Percentiles rank a stretch among this genome's conserved stretches.
Conservation (phyloP, 2,113 vertebrate species). For the Crotalus tigris region DNA sequence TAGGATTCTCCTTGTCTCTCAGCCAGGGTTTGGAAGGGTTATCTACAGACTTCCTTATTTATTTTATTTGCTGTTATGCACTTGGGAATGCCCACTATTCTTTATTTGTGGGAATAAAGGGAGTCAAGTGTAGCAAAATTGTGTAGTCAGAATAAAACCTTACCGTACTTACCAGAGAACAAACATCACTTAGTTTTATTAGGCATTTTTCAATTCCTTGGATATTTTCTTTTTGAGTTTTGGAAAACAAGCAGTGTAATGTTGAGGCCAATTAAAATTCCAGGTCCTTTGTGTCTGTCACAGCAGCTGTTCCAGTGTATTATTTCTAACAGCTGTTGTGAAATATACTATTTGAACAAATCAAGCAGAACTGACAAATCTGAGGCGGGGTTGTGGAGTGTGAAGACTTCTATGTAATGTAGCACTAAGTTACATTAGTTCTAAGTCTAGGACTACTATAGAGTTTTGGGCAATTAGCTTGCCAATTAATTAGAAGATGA, state of each 20-base stretch:
- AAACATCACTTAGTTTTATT: constrained; percentile 31
- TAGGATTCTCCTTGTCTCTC: constrained; percentile 44
- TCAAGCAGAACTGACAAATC: constrained; percentile 68
- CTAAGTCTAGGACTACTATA: constrained; percentile 28
- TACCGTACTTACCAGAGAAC: constrained; percentile 36
- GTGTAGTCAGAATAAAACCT: constrained; percentile 20
- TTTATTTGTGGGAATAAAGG: constrained; percentile 13
- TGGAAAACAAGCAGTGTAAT: constrained; percentile 55
- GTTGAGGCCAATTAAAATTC: constrained; percentile 69
- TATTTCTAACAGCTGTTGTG: constrained; percentile 72
- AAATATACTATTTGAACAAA: constrained; percentile 65
- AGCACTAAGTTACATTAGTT: constrained; percentile 29
- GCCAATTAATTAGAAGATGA: constrained; percentile 58
- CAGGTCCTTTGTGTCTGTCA: constrained; percentile 57
- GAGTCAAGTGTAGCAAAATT: constrained; percentile 12
- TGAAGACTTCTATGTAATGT: constrained; percentile 33
- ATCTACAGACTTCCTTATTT: constrained; percentile 53
- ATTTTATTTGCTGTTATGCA: constrained; percentile 37
- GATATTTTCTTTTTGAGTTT: constrained; percentile 46
- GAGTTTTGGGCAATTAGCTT: constrained; percentile 56
- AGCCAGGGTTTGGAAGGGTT: constrained; percentile 53
- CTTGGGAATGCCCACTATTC: constrained; percentile 16
- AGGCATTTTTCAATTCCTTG: constrained; percentile 39
- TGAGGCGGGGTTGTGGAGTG: constrained; percentile 39
- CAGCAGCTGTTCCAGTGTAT: constrained; percentile 75